phyloP scores from a whole-genome alignment of 2,113 vertebrate species.

The Gavia stellata region DNA sequence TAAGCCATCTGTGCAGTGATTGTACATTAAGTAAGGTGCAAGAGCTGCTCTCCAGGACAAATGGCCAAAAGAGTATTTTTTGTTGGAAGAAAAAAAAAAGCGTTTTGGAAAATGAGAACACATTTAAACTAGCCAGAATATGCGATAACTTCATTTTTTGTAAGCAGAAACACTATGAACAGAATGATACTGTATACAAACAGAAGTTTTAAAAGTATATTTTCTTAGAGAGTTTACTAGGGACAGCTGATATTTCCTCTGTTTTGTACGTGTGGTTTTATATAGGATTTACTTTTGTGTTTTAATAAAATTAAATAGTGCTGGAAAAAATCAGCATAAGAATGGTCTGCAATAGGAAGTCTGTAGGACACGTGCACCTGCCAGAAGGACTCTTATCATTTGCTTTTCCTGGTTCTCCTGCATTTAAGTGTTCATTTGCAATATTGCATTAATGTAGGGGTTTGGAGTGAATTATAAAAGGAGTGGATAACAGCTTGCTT shows the following conservation, averaged over 20 bases:
- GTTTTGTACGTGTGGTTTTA: background rate
- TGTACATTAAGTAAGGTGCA: background rate
- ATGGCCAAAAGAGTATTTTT: background rate
- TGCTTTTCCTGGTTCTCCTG: background rate
- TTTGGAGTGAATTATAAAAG: background rate
- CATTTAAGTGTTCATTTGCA: background rate
- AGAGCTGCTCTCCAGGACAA: background rate
- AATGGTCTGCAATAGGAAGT: background rate
- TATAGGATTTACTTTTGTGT: background rate
- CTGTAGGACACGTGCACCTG: background rate
- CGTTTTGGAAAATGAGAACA: background rate
- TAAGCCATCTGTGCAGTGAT: background rate
- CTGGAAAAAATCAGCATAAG: background rate
- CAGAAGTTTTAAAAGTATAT: background rate
- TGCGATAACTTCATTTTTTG: background rate
- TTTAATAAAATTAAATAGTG: background rate
- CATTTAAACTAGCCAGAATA: background rate
- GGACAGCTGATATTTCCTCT: background rate
- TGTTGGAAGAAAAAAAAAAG: background rate
- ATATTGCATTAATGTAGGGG: background rate
- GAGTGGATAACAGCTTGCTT: constrained; percentile 7
- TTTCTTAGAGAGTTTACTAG: background rate
- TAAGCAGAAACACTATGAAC: background rate
- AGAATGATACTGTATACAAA: background rate
- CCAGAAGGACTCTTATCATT: background rate